Evolutionary conservation across 1,140 invertebrate genomes (phyloP), one percentile per base, ranked within the genome.

Genomic region (Drosophila tani): DNA sequence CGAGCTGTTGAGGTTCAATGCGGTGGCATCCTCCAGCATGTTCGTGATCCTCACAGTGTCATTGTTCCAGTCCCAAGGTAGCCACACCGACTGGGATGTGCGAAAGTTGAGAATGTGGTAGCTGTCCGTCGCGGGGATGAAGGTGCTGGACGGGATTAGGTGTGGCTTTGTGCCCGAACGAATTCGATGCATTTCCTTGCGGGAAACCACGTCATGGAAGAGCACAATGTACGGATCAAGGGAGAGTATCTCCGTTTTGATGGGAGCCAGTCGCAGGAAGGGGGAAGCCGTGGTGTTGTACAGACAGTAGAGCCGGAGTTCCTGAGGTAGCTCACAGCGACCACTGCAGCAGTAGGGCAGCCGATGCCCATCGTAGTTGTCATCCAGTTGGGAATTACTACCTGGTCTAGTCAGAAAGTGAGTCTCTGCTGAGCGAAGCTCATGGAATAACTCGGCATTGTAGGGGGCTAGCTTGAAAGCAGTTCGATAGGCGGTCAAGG

Each of bases 181-280:
- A 21, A 70, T 46, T 2, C 19, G 29, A 2, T 32, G 9, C 14
- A 17, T 35, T 11, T 53, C 51, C 12, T 21, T 46, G 6, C 0
- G 17, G 11, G 29, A 53, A 5, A 79, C 3, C 0, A 79, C 41
- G 5, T 79, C 58, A n/a, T 79, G 75, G 19, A 56, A 46, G 12
- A 79, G 19, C 17, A 53, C 35, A 0, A 79, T 32, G 5, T 53
- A 70, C 0, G 75, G 75, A 12, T 69, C 41, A 1, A 63, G 15
- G 2, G 75, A 78, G 3, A 79, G 41, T 1, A 79, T 19, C 29
- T 79, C 75, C 35, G 15, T 58, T 47, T 79, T 79, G 11, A 79
- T 32, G 5, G 75, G 75, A 0, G 75, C 75, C 21, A 79, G 21
- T 0, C 24, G 32, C 15, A 79, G 27, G 15, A 70, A 79, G 0